These are phyloP conservation scores for Elaphurus davidianus DNA, from an alignment of 2,113 vertebrate genomes.

Conservation along the genomic window DNA sequence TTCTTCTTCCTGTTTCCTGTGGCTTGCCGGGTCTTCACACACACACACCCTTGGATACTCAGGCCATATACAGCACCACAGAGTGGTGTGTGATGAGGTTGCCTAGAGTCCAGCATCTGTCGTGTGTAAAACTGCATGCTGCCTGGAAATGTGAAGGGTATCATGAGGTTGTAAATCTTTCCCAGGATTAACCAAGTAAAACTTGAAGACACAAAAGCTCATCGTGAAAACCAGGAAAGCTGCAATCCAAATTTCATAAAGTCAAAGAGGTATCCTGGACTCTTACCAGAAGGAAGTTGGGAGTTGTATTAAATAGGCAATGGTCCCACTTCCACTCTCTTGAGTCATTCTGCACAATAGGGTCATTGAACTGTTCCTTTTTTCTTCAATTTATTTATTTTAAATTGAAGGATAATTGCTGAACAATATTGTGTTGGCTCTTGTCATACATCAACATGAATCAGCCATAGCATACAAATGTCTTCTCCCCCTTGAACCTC, in stretches of 20 bases:
- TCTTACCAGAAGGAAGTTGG: not conserved
- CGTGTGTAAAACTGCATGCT: not conserved
- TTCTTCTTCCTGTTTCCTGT: slow-evolving; percentile 15
- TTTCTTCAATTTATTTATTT: not conserved
- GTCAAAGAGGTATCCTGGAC: not conserved
- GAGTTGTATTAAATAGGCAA: not conserved
- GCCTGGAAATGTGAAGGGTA: not conserved
- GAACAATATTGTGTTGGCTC: not conserved
- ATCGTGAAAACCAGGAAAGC: not conserved
- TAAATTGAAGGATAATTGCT: not conserved
- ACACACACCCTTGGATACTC: not conserved
- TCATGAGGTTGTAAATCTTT: not conserved
- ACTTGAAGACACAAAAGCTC: not conserved
- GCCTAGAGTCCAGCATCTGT: not conserved
- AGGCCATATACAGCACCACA: not conserved
- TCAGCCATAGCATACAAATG: not conserved
- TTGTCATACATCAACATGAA: not conserved
- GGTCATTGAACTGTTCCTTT: not conserved
- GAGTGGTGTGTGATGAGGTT: not conserved
- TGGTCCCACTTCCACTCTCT: not conserved
- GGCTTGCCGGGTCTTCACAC: slow-evolving; percentile 14
- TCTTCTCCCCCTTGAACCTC: not conserved
- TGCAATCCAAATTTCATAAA: not conserved
- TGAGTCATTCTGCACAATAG: not conserved
- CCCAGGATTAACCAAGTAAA: not conserved